Evolutionary conservation across 2,888 invertebrate species (phyloP).

Genomic region (Volucella inanis): DNA sequence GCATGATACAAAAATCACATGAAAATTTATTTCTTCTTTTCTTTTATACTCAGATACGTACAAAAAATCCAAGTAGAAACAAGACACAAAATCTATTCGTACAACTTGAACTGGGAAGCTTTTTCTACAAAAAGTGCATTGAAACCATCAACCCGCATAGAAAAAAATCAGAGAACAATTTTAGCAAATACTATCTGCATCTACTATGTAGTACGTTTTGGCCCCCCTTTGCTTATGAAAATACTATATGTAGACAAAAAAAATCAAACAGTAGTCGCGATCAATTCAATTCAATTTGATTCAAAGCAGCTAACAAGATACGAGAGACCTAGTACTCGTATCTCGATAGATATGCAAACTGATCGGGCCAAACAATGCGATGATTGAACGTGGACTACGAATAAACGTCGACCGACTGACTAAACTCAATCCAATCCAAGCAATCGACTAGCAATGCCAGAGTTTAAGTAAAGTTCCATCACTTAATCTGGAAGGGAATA

Average conservation of each 20-base stretch:
- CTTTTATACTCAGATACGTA: conserved; percentile 56
- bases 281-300: background rate
- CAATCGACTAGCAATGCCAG: conserved; percentile 53
- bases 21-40: conserved; percentile 52
- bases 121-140: conserved; percentile 28
- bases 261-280: no score
- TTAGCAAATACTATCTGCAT: conserved; percentile 5
- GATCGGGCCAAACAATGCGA: conserved; percentile 62
- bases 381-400: conserved; percentile 39
- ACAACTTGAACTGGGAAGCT: conserved; percentile 35
- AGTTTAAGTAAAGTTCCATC: conserved; percentile 51
- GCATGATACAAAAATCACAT: conserved; percentile 49
- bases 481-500: conserved; percentile 14
- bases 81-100: conserved; percentile 26
- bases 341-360: conserved; percentile 31
- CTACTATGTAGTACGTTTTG: no score
- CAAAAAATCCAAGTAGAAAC: conserved; percentile 12
- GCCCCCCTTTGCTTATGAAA: no score
- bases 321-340: background rate
- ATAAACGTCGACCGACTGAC: conserved; percentile 52
- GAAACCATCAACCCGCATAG: conserved; percentile 61
- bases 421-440: conserved; percentile 60
- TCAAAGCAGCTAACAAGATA: conserved; percentile 18
- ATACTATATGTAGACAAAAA: no score
- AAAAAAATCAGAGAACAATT: conserved; percentile 11